Evolutionary conservation across 2,888 invertebrate genomes (phyloP).

Genomic region (Bombylius discolor): DNA sequence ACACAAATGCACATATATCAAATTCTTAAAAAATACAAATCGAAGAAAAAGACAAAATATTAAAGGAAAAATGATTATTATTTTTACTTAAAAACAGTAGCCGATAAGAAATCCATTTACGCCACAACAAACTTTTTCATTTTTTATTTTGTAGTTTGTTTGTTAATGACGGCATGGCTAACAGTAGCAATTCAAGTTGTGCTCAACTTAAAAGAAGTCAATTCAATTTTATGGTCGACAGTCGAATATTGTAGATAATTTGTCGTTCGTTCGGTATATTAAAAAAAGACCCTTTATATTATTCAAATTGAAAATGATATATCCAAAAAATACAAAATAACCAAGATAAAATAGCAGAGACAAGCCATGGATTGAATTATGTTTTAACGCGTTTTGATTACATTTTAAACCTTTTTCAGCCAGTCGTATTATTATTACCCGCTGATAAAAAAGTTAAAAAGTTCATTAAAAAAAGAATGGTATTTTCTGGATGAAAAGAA

Average conservation of each 20-base stretch:
- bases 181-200: no score
- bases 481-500: no score
- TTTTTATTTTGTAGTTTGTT: constrained; percentile 1
- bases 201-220: no score
- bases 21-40: no score
- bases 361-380: background rate
- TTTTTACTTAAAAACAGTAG: constrained; percentile 20
- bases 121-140: constrained; percentile 1
- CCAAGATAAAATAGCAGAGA: background rate
- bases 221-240: no score
- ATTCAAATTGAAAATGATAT: background rate
- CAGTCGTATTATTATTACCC: background rate
- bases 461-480: no score
- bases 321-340: background rate
- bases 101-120: constrained; percentile 28
- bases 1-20: no score
- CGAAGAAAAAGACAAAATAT: no score
- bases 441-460: background rate
- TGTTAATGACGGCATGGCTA: background rate
- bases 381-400: constrained; percentile 6
- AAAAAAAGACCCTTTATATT: background rate
- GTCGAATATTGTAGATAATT: no score
- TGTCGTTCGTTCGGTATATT: no score
- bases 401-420: background rate
- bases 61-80: no score